Evolutionary conservation across 2,888 invertebrate species (phyloP).

Genomic region (Heliconius sara): DNA sequence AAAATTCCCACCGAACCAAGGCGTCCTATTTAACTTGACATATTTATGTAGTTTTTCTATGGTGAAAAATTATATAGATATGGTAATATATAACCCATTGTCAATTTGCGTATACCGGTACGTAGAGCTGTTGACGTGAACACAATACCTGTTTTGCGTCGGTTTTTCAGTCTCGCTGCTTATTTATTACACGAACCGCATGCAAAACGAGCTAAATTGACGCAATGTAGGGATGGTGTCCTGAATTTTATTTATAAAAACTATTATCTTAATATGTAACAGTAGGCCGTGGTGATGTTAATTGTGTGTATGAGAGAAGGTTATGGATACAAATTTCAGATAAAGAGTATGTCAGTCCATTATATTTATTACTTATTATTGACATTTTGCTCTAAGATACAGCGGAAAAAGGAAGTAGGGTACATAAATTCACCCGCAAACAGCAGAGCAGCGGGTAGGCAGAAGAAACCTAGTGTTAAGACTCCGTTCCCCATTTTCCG

Average conservation of each 20-base stretch:
- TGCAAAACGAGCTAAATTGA: constrained; percentile 73
- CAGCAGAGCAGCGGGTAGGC: too few relatives aligned
- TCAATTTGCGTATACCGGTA: constrained; percentile 43
- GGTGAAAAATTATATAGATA: constrained; percentile 33
- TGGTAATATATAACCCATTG: constrained; percentile 36
- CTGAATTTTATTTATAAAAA: not conserved
- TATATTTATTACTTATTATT: too few relatives aligned
- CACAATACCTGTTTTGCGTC: constrained; percentile 62
- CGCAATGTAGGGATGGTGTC: constrained; percentile 60
- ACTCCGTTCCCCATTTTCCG: too few relatives aligned
- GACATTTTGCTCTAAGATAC: too few relatives aligned
- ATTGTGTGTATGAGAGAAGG: not conserved
- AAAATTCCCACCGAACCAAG: not conserved
- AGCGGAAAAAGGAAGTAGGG: too few relatives aligned
- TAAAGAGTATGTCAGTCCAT: too few relatives aligned
- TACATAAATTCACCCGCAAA: not conserved
- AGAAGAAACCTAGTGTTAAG: too few relatives aligned
- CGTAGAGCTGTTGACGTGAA: constrained; percentile 50
- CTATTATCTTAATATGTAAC: not conserved
- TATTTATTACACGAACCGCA: constrained; percentile 70
- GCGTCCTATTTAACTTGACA: not conserved
- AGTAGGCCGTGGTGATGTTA: constrained; percentile 4
- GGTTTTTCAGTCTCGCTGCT: constrained; percentile 61
- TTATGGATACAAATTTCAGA: too few relatives aligned
- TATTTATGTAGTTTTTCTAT: constrained; percentile 29